Base-by-base conservation (phyloP, 2,113 vertebrate species). In the Gasterosteus aculeatus region DNA sequence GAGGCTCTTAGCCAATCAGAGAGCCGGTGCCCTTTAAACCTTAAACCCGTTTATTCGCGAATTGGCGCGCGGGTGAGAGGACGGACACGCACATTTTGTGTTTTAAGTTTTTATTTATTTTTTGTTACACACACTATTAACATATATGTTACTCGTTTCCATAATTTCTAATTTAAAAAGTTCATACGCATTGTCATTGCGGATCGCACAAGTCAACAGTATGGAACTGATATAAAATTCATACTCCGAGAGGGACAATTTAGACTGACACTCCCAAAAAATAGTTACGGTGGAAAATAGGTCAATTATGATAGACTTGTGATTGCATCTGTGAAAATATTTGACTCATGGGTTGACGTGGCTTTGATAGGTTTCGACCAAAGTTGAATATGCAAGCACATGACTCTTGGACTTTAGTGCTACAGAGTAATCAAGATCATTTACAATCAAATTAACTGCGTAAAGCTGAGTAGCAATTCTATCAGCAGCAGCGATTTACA, bases 331-430 rank as follows among this genome's bases (percentile, higher is more conserved):
- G 2, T 33, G 35, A 22, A 41, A n/a, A 26, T 22, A 41, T 71
- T 74, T 19, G 33, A 53, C 51, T 53, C n/a, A n/a, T 53, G 51
- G 51, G 51, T 53, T 53, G 9, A 53, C 10, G 10, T n/a, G n/a
- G 51, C 10, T 26, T 26, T 53, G 51, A 22, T 19, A 51, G 51
- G 51, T 53, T 26, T 53, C 19, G 49, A 51, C 18, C 49, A n/a
- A 51, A 51, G 49, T 22, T 69, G 51, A 58, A 26, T 16, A 29
- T 38, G 3, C 6, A 22, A 46, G 18, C 16, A 29, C 78, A 58
- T 72, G 85, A 67, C 49, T 42, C 64, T 74, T 81, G 81, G 69
- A 87, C 87, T 87, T 88, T 85, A 69, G 15, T 46, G 31, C 63
- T 5, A 44, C 18, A 44, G 19, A 33, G 15, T 11, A 54, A 35